phyloP scores from a whole-genome alignment of 2,797 vertebrate genomes.

The Vultur gryphus region DNA sequence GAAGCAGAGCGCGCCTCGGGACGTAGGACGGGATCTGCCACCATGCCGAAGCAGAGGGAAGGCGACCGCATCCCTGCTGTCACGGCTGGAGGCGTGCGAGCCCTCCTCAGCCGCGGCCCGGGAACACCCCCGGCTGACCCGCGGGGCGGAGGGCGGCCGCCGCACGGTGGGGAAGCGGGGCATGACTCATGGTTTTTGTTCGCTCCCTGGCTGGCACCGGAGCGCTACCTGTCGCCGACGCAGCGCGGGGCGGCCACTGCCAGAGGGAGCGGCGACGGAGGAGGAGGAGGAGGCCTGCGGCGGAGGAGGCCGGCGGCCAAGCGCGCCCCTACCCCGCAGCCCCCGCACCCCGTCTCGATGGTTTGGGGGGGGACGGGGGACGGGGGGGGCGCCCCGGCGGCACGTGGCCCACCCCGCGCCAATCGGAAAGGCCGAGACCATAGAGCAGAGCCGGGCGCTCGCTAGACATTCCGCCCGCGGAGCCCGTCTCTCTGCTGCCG shows the following conservation, averaged over 20 bases:
- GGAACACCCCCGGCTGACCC: not conserved
- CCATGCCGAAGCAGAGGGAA: accelerated
- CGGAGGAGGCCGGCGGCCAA: not conserved
- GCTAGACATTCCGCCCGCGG: not conserved
- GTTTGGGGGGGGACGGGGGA: no score
- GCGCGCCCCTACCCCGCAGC: not conserved
- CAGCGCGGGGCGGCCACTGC: not conserved
- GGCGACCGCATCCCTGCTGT: no score
- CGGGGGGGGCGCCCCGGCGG: no score
- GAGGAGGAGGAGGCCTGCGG: not conserved
- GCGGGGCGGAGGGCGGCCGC: not conserved
- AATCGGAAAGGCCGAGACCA: slow-evolving; percentile 11
- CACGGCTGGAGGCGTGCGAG: not conserved
- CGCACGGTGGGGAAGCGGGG: not conserved
- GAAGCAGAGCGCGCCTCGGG: not conserved
- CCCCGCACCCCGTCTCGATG: not conserved
- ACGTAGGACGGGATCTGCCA: no score
- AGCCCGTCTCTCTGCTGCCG: not conserved
- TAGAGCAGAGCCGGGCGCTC: not conserved
- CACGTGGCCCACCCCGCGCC: slow-evolving; percentile 37
- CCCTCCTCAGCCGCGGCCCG: not conserved
- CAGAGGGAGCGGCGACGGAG: no score
- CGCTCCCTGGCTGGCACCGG: not conserved
- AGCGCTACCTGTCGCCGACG: not conserved
- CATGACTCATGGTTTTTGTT: not conserved